Base-by-base conservation (phyloP, 1,140 invertebrate species). In the Drosophila mojavensis region DNA sequence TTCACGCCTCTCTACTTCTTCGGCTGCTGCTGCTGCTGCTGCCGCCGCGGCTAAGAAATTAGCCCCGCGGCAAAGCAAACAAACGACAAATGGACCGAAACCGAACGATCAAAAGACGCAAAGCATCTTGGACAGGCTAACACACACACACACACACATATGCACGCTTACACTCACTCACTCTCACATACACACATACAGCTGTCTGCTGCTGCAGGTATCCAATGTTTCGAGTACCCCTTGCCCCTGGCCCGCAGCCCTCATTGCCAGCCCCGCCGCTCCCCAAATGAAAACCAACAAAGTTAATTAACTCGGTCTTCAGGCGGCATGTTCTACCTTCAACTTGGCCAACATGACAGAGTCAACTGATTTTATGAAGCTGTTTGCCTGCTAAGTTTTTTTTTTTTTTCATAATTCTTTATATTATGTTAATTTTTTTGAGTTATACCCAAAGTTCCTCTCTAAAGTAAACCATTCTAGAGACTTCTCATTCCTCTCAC, bases 51-150 rank as follows among this genome's bases (percentile, higher is more conserved):
- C 79, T 72, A 76, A 63, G 73, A 81, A 89, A 89, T 88, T 88
- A 88, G 84, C 78, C 84, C 78, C 71, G 84, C 85, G 84, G 84
- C 85, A 79, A 89, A 84, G 84, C 84, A 89, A 89, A 89, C 84
- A 89, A 89, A 89, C 84, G 84, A 89, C 84, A 89, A 89, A 89
- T 89, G 84, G 84, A 90, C 85, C 84, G 81, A 88, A 84, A 90
- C 85, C 75, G 78, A 88, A 78, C 84, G 84, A 88, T 88, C 83
- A 88, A 88, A 88, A 88, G 83, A 83, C 81, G 45, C 41, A 59
- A 17, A 48, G 58, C 58, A 83, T 77, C 62, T 81, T 61, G 78
- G 81, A 71, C 81, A 72, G 61, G 61, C 66, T 50, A 55, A 48
- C 63, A 59, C 13, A 24, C 50, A 30, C 15, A 55, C 30, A 55